A percentile compares a stretch with the other conserved stretches of the same genome.
phyloP scores from a whole-genome alignment of 2,113 vertebrate genomes.

The Odontophorus gujanensis region DNA sequence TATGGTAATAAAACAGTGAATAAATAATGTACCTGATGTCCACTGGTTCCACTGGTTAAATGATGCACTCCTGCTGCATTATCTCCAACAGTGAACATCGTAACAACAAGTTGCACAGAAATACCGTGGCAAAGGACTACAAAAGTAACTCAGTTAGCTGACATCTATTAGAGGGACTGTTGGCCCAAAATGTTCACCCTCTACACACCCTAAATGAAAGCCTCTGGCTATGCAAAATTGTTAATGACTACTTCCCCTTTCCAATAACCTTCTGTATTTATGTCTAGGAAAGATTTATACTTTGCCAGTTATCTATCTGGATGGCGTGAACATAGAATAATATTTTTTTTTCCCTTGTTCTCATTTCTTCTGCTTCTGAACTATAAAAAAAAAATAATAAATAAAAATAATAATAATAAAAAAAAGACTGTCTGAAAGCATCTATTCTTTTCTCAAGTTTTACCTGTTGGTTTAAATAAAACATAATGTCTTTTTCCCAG shows the following conservation, averaged over 20 bases:
- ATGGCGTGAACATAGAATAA: neutral
- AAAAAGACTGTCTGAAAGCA: neutral
- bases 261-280: neutral
- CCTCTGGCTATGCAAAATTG: neutral
- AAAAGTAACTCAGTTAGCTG: neutral
- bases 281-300: neutral
- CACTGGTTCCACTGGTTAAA: accelerated
- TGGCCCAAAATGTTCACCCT: neutral
- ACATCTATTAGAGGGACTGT: neutral
- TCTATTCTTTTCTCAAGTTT: neutral
- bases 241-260: neutral
- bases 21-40: neutral
- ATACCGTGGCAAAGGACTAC: neutral
- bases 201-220: neutral
- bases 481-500: neutral
- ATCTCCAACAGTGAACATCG: neutral
- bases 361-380: neutral
- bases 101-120: neutral
- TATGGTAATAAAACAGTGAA: neutral
- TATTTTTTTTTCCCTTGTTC: neutral
- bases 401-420: too few species aligned
- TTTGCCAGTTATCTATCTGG: neutral
- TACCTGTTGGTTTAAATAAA: neutral
- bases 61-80: accelerated
- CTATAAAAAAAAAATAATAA: neutral